A percentile compares a stretch with the other conserved stretches of the same genome.
Conservation (phyloP, 1,140 invertebrate species). For the Aphelinus atriplicis region DNA sequence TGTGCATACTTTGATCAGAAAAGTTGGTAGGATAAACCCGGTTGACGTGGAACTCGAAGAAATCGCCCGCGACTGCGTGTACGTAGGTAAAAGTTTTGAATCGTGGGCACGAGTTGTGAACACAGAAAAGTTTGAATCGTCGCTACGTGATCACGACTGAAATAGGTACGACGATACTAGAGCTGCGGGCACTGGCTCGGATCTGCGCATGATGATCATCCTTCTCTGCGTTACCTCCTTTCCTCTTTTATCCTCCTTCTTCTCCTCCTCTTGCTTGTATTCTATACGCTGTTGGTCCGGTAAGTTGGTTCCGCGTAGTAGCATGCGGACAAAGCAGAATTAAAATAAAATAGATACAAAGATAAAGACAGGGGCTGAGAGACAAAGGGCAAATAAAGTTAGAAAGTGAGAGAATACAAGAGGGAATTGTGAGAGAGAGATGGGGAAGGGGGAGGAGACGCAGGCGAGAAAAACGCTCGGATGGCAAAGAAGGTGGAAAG, state of each 20-base stretch:
- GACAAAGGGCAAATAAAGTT: slow-evolving; percentile 18
- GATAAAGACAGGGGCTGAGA: slow-evolving; percentile 18
- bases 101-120: background rate
- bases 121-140: slow-evolving; percentile 34
- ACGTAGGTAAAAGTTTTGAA: slow-evolving; percentile 2
- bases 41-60: too few species aligned
- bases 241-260: background rate
- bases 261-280: background rate
- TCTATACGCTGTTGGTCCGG: background rate
- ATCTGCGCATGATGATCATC: too few species aligned
- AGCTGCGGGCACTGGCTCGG: too few species aligned
- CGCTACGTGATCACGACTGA: slow-evolving; percentile 21
- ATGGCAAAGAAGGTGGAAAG: too few species aligned
- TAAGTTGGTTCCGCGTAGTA: background rate
- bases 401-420: slow-evolving; percentile 28
- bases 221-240: background rate
- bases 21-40: too few species aligned
- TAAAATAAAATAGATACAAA: slow-evolving; percentile 33
- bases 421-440: background rate
- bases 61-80: too few species aligned
- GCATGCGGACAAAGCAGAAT: slow-evolving; percentile 17
- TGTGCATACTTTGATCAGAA: too few species aligned
- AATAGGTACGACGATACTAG: background rate
- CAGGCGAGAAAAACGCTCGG: too few species aligned
- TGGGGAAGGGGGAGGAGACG: background rate